Evolutionary conservation across 2,797 vertebrate genomes (phyloP), one percentile per base, ranked within the genome.

Genomic region (Microctenopoma steveboyesi): DNA sequence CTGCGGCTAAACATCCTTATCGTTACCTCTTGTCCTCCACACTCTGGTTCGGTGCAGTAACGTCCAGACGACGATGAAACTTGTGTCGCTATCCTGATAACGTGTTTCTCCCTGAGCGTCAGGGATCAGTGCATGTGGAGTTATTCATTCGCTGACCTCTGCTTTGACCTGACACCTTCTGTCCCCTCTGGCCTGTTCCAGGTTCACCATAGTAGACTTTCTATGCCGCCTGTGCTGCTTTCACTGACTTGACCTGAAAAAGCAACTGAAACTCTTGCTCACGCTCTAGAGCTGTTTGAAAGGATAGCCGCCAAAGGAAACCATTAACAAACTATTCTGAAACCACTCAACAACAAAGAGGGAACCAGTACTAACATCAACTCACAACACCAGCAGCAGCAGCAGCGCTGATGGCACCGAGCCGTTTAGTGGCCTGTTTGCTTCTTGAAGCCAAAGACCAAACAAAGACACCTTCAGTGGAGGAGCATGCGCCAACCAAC

Each of bases 141-240:
- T 64, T 76, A 12, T 69, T 53, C 5, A 52, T 64, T 28, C 16
- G 11, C 78, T 45, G 49, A 61, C 51, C 15, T 8, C 75, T 70
- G 59, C 77, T 78, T 42, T 77, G 74, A 82, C 53, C 72, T 57
- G 46, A 94, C 94, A 59, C 94, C 95, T 95, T 95, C 93, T 93
- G 79, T 94, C 93, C 93, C 96, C 93, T 97, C 94, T 96, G 95
- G 95, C 95, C 97, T 95, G 92, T 98, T 99, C 88, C 95, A 99
- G 97, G 97, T 97, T 97, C 95, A 92, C 93, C 92, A 88, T 96
- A 97, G 94, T 96, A 95, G 82, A 94, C 95, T 96, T 95, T 96
- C 94, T 96, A 95, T 95, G 94, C 95, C 94, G 83, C 95, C 95
- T 95, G 95, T 93, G 96, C 96, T 96, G 96, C 95, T 98, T 98